Conservation (phyloP, 2,797 vertebrate genomes). For the Microtus californicus region DNA sequence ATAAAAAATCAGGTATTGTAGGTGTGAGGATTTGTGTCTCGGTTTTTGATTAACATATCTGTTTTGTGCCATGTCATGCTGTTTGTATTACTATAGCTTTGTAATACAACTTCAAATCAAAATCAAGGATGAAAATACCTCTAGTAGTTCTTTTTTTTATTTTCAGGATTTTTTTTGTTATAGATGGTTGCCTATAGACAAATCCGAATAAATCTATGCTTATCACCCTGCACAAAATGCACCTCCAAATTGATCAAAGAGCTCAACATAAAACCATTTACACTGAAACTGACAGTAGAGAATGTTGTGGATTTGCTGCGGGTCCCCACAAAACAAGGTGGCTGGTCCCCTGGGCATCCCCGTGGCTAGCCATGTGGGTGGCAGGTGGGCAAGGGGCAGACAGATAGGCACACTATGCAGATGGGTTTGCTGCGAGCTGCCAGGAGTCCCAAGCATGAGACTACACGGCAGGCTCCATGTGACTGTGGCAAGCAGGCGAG, state of each 20-base stretch:
- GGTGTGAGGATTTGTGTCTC: neutral
- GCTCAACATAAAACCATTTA: neutral
- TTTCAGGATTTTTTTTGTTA: neutral
- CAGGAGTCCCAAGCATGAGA: no score
- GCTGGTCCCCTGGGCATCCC: no score
- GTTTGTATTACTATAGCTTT: neutral
- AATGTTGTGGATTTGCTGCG: no score
- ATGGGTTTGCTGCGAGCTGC: no score
- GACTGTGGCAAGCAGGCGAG: no score
- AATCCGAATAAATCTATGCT: neutral
- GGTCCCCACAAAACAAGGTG: no score
- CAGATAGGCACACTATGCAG: no score
- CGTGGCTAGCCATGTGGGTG: rapidly evolving
- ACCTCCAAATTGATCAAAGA: neutral
- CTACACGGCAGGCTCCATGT: no score
- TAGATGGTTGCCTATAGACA: neutral
- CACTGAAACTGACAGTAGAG: neutral
- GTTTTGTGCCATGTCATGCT: neutral
- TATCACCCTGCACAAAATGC: neutral
- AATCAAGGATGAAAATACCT: neutral
- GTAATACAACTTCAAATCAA: neutral
- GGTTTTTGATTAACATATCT: neutral
- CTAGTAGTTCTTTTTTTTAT: no score
- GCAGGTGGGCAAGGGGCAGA: no score
- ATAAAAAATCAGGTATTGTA: neutral